Evolutionary conservation across 2,113 vertebrate species (phyloP).

Genomic region (Cynopterus brachyotis): DNA sequence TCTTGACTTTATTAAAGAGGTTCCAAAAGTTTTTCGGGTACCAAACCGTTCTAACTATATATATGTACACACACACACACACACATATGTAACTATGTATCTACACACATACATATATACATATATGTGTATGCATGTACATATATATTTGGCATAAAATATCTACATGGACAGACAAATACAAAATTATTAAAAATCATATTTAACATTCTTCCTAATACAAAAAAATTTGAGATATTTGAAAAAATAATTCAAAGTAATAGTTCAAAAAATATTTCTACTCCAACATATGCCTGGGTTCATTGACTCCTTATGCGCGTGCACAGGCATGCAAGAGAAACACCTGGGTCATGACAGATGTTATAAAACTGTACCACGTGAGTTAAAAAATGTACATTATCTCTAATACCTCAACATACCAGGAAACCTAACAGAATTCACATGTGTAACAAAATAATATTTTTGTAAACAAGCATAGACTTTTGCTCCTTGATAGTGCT

Average conservation of each 20-base stretch:
- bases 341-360: conserved; percentile 53
- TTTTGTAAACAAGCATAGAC: background rate
- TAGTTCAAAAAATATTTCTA: conserved; percentile 68
- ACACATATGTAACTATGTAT: background rate
- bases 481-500: background rate
- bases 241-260: conserved; percentile 67
- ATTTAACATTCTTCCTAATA: conserved; percentile 66
- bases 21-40: conserved; percentile 26
- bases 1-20: conserved; percentile 15
- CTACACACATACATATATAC: background rate
- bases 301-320: conserved; percentile 51
- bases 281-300: conserved; percentile 42
- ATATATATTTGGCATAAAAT: conserved; percentile 39
- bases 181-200: conserved; percentile 54
- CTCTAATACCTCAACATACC: conserved; percentile 38
- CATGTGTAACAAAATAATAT: conserved; percentile 56
- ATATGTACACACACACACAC: background rate
- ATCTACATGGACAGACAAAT: conserved; percentile 52
- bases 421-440: conserved; percentile 60
- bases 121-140: background rate
- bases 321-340: conserved; percentile 45
- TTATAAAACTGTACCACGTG: conserved; percentile 66
- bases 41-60: conserved; percentile 17
- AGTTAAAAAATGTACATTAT: background rate
- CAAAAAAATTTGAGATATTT: conserved; percentile 70